Percentiles rank a stretch among this genome's conserved stretches.
Conservation (phyloP, 2,888 invertebrate species). For the Bugulina stolonifera region DNA sequence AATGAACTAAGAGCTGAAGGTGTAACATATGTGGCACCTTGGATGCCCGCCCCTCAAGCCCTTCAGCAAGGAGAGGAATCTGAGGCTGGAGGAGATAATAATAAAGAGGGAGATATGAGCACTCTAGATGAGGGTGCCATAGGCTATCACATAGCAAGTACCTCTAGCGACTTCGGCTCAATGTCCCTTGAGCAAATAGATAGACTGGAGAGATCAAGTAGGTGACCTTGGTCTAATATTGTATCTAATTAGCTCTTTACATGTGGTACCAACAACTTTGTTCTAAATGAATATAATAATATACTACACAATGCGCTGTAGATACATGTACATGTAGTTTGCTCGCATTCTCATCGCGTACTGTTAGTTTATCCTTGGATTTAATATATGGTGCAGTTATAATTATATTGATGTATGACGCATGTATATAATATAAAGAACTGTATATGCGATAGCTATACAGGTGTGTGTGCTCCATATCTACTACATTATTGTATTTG, state of each 20-base stretch:
- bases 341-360: too few species aligned
- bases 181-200: background rate
- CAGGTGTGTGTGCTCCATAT: too few species aligned
- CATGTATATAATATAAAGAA: too few species aligned
- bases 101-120: background rate
- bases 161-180: conserved; percentile 26
- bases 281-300: too few species aligned
- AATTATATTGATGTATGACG: too few species aligned
- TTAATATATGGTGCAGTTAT: too few species aligned
- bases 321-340: too few species aligned
- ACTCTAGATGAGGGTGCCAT: background rate
- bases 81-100: conserved; percentile 31
- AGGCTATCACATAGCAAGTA: background rate
- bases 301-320: too few species aligned
- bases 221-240: background rate
- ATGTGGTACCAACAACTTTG: background rate
- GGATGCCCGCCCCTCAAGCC: conserved; percentile 51
- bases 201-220: conserved; percentile 6
- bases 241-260: too few species aligned
- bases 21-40: conserved; percentile 62
- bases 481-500: too few species aligned
- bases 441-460: too few species aligned
- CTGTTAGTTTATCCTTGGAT: too few species aligned
- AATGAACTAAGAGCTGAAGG: conserved; percentile 71
- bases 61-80: conserved; percentile 27